Evolutionary conservation across 2,113 vertebrate species (phyloP).

Genomic region (Oreochromis spilurus): DNA sequence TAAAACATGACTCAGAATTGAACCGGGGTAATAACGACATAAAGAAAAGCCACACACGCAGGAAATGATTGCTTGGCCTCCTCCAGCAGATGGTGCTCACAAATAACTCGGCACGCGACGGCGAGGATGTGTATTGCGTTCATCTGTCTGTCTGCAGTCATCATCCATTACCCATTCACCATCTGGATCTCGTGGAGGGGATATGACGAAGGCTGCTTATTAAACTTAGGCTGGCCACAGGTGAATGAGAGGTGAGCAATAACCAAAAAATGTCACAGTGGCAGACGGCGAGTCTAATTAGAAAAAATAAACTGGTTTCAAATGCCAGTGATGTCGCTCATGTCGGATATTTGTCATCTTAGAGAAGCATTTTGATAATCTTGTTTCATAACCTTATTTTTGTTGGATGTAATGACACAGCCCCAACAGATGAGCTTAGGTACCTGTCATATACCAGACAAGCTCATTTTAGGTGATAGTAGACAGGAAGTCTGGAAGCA

Average conservation of each 20-base stretch:
- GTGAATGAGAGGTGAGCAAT: constrained; percentile 30
- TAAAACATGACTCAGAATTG: background rate
- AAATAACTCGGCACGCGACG: constrained; percentile 1
- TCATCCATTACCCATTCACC: constrained; percentile 5
- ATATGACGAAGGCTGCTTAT: constrained; percentile 12
- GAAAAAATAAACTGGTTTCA: constrained; percentile 9
- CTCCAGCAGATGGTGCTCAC: constrained; percentile 62
- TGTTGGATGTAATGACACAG: background rate
- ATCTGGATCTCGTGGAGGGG: constrained; percentile 3
- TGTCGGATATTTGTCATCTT: background rate
- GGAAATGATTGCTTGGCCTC: background rate
- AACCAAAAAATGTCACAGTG: constrained; percentile 27
- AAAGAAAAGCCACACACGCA: background rate
- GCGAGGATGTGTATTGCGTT: background rate
- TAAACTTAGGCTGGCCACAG: constrained; percentile 17
- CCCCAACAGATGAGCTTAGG: background rate
- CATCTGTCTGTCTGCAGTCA: background rate
- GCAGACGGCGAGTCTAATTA: background rate
- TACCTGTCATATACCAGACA: background rate
- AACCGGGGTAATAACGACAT: background rate
- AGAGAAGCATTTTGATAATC: constrained; percentile 9
- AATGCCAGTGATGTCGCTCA: constrained; percentile 2
- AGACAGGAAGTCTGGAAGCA: background rate
- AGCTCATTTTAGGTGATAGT: background rate
- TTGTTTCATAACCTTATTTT: background rate